A percentile compares a stretch with the other conserved stretches of the same genome.
phyloP scores from a whole-genome alignment of 2,113 vertebrate species.

The Sinocyclocheilus rhinocerous region DNA sequence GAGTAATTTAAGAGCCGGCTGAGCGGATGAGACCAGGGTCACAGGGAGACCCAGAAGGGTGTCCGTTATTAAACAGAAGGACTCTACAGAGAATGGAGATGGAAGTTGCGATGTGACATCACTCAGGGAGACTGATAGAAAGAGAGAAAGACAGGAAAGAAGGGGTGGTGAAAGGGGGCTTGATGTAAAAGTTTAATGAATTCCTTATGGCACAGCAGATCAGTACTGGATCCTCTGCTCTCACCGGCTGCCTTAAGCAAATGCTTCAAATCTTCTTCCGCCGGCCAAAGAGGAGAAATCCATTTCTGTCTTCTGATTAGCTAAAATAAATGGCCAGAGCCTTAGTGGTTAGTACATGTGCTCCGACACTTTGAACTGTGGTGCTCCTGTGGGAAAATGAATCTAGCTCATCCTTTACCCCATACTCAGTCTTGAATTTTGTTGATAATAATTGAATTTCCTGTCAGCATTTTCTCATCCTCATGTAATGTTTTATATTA shows the following conservation, averaged over 20 bases:
- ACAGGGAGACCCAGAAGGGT: slow-evolving; percentile 68
- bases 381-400: background rate
- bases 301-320: slow-evolving; percentile 28
- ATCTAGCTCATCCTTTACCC: background rate
- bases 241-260: slow-evolving; percentile 14
- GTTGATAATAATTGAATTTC: background rate
- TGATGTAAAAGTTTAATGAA: slow-evolving; percentile 56
- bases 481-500: background rate
- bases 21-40: slow-evolving; percentile 71
- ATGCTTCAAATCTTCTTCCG: slow-evolving; percentile 21
- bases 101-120: slow-evolving; percentile 63
- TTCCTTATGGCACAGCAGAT: slow-evolving; percentile 31
- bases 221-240: background rate
- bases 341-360: background rate
- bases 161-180: background rate
- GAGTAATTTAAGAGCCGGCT: slow-evolving; percentile 75
- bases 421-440: background rate
- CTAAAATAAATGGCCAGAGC: slow-evolving; percentile 7
- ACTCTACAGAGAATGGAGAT: slow-evolving; percentile 69
- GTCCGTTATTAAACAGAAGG: slow-evolving; percentile 74
- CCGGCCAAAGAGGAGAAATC: background rate
- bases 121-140: slow-evolving; percentile 2
- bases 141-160: slow-evolving; percentile 1
- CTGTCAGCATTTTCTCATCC: background rate
- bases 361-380: background rate